These are phyloP conservation scores for Eilema depressum DNA, from an alignment of 2,888 invertebrate genomes.

Conservation along the genomic window DNA sequence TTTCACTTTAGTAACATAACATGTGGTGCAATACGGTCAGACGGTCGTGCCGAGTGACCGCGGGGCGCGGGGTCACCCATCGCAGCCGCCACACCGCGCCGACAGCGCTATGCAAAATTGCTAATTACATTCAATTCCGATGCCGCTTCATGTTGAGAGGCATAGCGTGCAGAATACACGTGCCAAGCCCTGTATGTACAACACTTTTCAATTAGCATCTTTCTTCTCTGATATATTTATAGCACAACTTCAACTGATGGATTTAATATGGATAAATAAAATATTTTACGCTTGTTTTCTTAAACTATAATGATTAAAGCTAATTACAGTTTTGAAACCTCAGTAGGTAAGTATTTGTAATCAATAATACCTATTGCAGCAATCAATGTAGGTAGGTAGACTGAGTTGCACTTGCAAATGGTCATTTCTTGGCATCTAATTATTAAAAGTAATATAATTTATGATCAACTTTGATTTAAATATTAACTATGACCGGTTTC, in stretches of 20 bases:
- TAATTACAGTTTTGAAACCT: not conserved
- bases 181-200: conserved; percentile 46
- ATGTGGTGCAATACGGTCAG: conserved; percentile 62
- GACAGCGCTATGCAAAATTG: conserved; percentile 79
- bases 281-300: not conserved
- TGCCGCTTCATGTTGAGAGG: conserved; percentile 37
- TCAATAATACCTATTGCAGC: not conserved
- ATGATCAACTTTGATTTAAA: not conserved
- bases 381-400: not conserved
- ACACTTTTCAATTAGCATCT: conserved; percentile 38
- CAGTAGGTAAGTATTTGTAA: not conserved
- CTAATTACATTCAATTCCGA: conserved; percentile 76
- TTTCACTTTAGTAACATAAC: conserved; percentile 55
- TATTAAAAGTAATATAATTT: not conserved
- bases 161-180: conserved; percentile 52
- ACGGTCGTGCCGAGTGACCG: conserved; percentile 64
- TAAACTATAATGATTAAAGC: not conserved
- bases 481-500: not conserved
- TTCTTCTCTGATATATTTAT: conserved; percentile 21
- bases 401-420: not conserved
- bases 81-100: conserved; percentile 55
- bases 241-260: not conserved
- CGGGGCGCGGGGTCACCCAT: conserved; percentile 68
- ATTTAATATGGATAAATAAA: conserved; percentile 1
- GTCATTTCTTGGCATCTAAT: not conserved